Evolutionary conservation across 1,140 invertebrate species (phyloP).

Genomic region (Drosophila dunni): DNA sequence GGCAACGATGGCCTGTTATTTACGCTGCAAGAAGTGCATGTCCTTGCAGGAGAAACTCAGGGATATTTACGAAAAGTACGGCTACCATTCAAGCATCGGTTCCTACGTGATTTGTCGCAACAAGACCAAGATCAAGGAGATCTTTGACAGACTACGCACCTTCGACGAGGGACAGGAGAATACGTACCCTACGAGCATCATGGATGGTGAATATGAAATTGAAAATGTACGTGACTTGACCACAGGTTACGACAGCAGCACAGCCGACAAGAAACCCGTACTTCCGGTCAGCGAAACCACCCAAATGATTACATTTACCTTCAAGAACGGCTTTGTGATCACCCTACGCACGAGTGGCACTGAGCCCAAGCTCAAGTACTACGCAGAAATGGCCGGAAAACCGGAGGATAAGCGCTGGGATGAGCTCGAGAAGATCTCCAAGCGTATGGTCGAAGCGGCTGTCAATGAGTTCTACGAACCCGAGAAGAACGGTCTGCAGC

Average conservation of each 20-base stretch:
- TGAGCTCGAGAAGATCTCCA: conserved; percentile 86
- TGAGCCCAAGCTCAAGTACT: conserved; percentile 99
- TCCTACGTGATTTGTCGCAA: conserved; percentile 96
- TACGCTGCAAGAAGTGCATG: conserved; percentile 88
- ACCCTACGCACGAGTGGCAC: conserved; percentile 98
- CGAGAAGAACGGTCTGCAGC: conserved; percentile 85
- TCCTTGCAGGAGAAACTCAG: conserved; percentile 91
- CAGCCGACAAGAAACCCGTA: conserved; percentile 89
- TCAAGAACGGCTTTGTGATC: conserved; percentile 93
- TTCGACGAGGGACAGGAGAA: conserved; percentile 86
- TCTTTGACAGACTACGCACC: conserved; percentile 95
- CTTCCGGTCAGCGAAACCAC: conserved; percentile 90
- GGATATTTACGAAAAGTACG: conserved; percentile 93
- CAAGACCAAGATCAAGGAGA: conserved; percentile 87
- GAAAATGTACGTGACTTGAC: conserved; percentile 93
- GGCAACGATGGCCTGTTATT: conserved; percentile 92
- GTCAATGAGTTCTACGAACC: conserved; percentile 93
- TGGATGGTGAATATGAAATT: conserved; percentile 91
- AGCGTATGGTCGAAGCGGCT: conserved; percentile 91
- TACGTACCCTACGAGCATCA: conserved; percentile 89
- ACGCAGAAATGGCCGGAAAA: conserved; percentile 94
- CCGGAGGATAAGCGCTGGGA: conserved; percentile 90
- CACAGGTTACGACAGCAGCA: conserved; percentile 93
- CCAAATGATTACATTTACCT: conserved; percentile 98
- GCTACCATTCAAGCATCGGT: conserved; percentile 93